Base-by-base conservation (phyloP, 2,888 invertebrate genomes). In the Dolomedes plantarius region DNA sequence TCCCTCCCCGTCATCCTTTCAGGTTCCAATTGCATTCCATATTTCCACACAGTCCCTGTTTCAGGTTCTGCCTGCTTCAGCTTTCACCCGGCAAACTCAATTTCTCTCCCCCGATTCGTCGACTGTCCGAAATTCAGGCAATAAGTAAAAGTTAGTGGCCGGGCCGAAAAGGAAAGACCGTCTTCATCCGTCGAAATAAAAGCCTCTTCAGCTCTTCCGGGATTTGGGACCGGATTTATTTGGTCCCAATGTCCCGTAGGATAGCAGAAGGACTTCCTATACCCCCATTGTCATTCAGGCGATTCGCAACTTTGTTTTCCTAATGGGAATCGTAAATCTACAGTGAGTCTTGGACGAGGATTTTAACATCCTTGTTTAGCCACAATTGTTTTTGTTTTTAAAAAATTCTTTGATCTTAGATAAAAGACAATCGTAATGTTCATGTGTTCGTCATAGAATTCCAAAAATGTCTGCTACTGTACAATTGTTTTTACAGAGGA, bases 121-220 rank as follows among this genome's bases (percentile, higher is more conserved):
- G 71, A 78, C 36, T 79, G 79, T 79, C 79, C 72, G 72, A 79
- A 79, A 64, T 79, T 79, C 65, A 6, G 36, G 79, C 65, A 64
- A 79, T 79, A 79, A 79, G 64, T 79, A 79, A 79, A 50, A 72
- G 79, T 79, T 79, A 79, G 72, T 65, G 72, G 65, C 71, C 28
- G 27, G 36, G 39, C 23, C 29, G 46, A 71, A 71, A 71, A n/a
- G 71, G 19, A 41, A 39, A 13, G 1, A 31, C 39, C 78, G 28
- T 79, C 72, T 71, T 72, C 79, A 79, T 79, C 79, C 72, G 72
- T 72, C 79, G 79, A 79, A 79, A 79, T 79, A 79, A 79, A 79
- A 79, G 79, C 79, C 65, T 32, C 32, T 32, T 67, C 50, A 29
- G 56, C 28, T 46, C 79, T 68, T 68, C 46, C 76, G 72, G 79